A percentile compares a stretch with the other conserved stretches of the same genome.
Conservation (phyloP, 2,797 vertebrate species). For the Rhinella marina region DNA sequence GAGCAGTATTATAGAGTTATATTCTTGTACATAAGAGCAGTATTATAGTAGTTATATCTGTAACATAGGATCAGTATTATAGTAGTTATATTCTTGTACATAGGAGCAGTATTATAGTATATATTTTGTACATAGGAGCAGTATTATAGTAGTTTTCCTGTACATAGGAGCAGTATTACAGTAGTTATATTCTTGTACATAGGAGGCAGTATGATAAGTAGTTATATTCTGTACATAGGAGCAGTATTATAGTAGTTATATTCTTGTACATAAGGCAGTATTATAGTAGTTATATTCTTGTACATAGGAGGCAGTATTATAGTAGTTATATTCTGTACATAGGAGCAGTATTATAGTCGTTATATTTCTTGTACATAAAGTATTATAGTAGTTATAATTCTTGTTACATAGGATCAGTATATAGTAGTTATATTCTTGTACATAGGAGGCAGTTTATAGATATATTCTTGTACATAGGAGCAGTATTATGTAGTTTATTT, state of each 20-base stretch:
- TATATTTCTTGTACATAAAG: not conserved
- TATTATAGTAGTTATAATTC: conserved; percentile 8
- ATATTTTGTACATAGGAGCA: not conserved
- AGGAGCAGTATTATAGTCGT: not conserved
- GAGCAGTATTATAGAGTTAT: too few species aligned
- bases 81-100: not conserved
- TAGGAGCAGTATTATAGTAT: not conserved
- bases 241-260: conserved; percentile 5
- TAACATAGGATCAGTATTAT: not conserved
- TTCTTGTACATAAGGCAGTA: not conserved
- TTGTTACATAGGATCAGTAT: not conserved
- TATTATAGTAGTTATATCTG: conserved; percentile 6
- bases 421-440: conserved; percentile 11
- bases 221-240: conserved; percentile 1
- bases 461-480: not conserved
- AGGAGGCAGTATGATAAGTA: conserved; percentile 1
- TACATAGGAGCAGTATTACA: too few species aligned
- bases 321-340: not conserved
- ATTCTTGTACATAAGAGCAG: not conserved
- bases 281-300: conserved; percentile 6
- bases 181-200: too few species aligned
- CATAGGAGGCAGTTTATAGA: not conserved
- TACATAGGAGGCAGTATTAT: conserved; percentile 1
- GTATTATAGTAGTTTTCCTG: too few species aligned
- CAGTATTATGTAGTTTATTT: too few species aligned